These are phyloP conservation scores for Balanococcus diminutus DNA, from an alignment of 2,888 invertebrate species.

Conservation along the genomic window DNA sequence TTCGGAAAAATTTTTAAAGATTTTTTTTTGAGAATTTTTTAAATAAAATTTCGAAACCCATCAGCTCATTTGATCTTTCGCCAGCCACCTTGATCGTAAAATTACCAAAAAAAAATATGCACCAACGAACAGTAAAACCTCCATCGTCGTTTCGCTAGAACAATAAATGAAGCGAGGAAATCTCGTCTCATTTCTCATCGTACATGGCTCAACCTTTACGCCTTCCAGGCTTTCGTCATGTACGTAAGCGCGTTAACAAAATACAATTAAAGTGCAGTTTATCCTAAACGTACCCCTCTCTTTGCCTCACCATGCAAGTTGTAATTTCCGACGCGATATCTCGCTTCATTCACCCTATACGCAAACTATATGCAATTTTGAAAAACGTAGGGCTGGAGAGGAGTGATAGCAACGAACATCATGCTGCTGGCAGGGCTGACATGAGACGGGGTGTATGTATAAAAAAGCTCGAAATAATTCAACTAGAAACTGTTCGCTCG, in stretches of 20 bases:
- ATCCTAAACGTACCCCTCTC: not conserved
- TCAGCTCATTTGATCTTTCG: no score
- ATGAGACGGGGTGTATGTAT: not conserved
- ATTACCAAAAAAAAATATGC: no score
- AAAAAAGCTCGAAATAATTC: conserved; percentile 16
- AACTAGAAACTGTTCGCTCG: not conserved
- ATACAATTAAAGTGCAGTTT: conserved; percentile 16
- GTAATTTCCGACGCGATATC: not conserved
- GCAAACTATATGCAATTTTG: not conserved
- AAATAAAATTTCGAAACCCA: no score
- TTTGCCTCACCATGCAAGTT: not conserved
- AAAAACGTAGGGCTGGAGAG: not conserved
- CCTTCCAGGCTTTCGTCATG: not conserved
- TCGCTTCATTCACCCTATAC: not conserved
- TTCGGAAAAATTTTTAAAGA: not conserved
- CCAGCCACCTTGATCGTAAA: no score
- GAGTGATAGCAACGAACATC: not conserved
- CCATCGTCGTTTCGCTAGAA: no score
- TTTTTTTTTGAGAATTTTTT: no score
- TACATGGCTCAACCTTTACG: not conserved
- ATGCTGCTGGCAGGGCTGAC: no score
- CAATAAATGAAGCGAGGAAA: not conserved
- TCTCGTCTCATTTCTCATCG: not conserved
- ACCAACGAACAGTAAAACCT: no score
- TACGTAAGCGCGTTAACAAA: not conserved